Evolutionary conservation across 2,888 invertebrate genomes (phyloP).

Genomic region (Xylota segnis): DNA sequence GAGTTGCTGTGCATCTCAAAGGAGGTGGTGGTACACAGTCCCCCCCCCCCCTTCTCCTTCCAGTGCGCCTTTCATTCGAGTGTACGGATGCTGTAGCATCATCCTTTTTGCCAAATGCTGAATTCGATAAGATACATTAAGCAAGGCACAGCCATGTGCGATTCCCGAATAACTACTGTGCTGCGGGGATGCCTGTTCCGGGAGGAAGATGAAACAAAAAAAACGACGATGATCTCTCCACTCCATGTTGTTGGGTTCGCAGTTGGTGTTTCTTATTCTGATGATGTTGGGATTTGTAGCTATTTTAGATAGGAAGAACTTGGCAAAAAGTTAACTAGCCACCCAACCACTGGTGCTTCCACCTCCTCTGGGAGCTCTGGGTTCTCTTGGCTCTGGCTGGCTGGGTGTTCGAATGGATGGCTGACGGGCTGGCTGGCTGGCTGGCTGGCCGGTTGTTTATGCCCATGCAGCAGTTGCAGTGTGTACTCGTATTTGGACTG

Average conservation of each 20-base stretch:
- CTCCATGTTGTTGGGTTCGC: conserved; percentile 62
- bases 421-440: conserved; percentile 6
- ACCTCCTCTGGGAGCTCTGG: conserved; percentile 13
- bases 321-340: conserved; percentile 75
- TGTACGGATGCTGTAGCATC: conserved; percentile 54
- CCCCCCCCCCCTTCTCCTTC: conserved; percentile 29
- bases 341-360: conserved; percentile 63
- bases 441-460: conserved; percentile 9
- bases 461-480: conserved; percentile 31
- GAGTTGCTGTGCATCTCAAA: conserved; percentile 62
- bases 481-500: conserved; percentile 10
- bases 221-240: conserved; percentile 56
- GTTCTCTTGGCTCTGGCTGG: no score
- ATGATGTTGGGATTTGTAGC: conserved; percentile 77
- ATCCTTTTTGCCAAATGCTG: conserved; percentile 77
- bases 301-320: conserved; percentile 75
- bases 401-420: conserved; percentile 17
- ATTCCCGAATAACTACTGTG: conserved; percentile 78
- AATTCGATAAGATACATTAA: conserved; percentile 78
- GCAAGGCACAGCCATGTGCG: conserved; percentile 77
- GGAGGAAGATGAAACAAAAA: conserved; percentile 39
- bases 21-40: conserved; percentile 72
- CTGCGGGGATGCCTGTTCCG: conserved; percentile 65
- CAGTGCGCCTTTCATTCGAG: conserved; percentile 14
- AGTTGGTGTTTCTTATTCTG: conserved; percentile 75